These are phyloP conservation scores for Lophotis ruficrista DNA, from an alignment of 2,113 vertebrate species.

Conservation along the genomic window DNA sequence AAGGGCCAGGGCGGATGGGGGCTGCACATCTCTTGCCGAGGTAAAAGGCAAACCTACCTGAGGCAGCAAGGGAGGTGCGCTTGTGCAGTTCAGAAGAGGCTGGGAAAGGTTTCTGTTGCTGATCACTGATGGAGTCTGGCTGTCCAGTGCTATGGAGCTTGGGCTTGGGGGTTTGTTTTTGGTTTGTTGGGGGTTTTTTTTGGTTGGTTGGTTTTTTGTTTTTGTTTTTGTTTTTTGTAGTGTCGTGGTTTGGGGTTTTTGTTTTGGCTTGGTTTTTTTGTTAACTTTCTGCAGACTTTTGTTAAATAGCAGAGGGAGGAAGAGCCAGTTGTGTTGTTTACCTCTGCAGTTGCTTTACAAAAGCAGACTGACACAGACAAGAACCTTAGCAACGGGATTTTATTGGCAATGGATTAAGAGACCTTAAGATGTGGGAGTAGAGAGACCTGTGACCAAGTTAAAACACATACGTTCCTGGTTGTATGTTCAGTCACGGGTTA, in stretches of 20 bases:
- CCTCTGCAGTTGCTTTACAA: background rate
- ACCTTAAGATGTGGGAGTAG: background rate
- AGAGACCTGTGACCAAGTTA: background rate
- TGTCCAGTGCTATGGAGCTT: background rate
- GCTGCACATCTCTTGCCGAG: background rate
- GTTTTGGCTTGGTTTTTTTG: background rate
- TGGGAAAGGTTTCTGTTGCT: background rate
- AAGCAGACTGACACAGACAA: background rate
- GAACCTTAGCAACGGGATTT: background rate
- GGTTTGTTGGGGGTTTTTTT: no score
- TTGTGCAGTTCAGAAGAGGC: background rate
- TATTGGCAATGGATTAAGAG: background rate
- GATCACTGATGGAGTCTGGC: background rate
- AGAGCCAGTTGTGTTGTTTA: background rate
- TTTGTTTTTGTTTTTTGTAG: background rate
- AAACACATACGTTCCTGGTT: background rate
- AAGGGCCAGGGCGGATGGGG: background rate
- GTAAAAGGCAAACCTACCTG: background rate
- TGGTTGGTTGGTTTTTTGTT: background rate
- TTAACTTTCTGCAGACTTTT: background rate
- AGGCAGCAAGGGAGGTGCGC: background rate
- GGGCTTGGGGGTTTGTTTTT: no score
- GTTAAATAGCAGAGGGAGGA: accelerated
- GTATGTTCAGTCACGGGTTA: background rate
- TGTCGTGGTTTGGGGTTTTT: background rate